A percentile compares a stretch with the other conserved stretches of the same genome.
Evolutionary conservation across 1,140 invertebrate species (phyloP).

Genomic region (Euwallacea fornicatus): DNA sequence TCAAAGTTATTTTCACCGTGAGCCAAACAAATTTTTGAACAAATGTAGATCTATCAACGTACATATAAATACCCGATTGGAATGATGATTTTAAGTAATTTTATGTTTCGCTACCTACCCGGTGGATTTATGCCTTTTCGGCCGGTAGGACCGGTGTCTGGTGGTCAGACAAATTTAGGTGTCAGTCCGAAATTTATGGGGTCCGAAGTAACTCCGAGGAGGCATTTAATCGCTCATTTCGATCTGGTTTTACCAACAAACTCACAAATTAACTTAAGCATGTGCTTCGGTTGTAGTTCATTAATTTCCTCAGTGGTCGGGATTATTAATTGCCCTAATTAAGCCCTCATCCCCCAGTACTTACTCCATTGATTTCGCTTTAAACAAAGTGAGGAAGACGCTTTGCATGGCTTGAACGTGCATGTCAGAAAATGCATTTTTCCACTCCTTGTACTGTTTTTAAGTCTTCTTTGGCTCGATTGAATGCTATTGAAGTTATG

Average conservation of each 20-base stretch:
- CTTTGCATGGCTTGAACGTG: too few relatives aligned
- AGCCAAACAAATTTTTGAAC: conserved; percentile 5
- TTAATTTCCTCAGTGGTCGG: conserved; percentile 15
- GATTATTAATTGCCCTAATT: not conserved
- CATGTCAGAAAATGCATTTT: too few relatives aligned
- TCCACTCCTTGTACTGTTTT: too few relatives aligned
- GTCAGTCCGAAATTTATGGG: conserved; percentile 27
- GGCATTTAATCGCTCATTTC: conserved; percentile 30
- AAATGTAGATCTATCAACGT: not conserved
- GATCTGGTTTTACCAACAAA: conserved; percentile 26
- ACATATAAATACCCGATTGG: conserved; percentile 13
- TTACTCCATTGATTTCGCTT: too few relatives aligned
- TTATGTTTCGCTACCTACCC: conserved; percentile 26
- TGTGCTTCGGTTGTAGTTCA: conserved; percentile 27
- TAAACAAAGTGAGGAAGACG: too few relatives aligned
- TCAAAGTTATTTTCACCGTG: conserved; percentile 17
- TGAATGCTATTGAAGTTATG: too few relatives aligned
- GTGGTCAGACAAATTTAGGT: conserved; percentile 33
- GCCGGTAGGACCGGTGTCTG: conserved; percentile 3
- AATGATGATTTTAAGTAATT: conserved; percentile 34
- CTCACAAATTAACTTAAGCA: conserved; percentile 32
- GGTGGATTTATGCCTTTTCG: conserved; percentile 21
- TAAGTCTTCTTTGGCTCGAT: too few relatives aligned
- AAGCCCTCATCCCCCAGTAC: too few relatives aligned
- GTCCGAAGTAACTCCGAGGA: conserved; percentile 25